Base-by-base conservation (phyloP, 2,888 invertebrate species). In the Agrochola lota region DNA sequence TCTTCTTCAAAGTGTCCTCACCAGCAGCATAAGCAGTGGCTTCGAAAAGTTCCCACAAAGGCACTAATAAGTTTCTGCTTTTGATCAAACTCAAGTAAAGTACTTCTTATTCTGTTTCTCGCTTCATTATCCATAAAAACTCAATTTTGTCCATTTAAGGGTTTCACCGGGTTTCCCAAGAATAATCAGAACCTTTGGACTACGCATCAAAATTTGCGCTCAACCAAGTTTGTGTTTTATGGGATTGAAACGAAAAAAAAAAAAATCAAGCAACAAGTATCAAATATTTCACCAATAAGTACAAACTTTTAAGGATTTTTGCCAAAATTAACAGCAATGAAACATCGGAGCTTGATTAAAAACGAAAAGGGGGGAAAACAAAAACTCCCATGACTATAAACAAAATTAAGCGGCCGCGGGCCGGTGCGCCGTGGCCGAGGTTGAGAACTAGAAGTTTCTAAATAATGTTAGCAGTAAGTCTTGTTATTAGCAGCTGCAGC, bases 351-450 rank as follows among this genome's bases (percentile, higher is more conserved):
- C 73, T 81, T 85, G 87, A 88, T 88, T 87, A 87, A 85, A 88
- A 84, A 79, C 66, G 78, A 73, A 64, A 73, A 60, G n/a, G 59
- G 74, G 79, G 81, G 49, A 60, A 46, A 87, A 85, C 85, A 85
- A 87, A 71, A 90, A 90, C 78, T 85, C 72, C 86, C 75, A 81
- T 88, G 80, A 83, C 84, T 81, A 86, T 90, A 87, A 90, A 91
- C 85, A 88, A 87, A 85, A 91, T 91, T 60, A 84, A 73, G 43
- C 12, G 64, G 20, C 20, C 5, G 49, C 35, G 11, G 7, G 62
- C 46, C 23, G 55, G 49, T 26, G 11, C 5, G 62, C 46, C 23
- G 55, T 15, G 26, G 46, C 66, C 35, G 26, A 55, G 46, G 57
- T 68, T 66, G n/a, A 64, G 12, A 63, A 69, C 66, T 70, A 74